phyloP scores from a whole-genome alignment of 2,113 vertebrate species.

The Pelecanus crispus region DNA sequence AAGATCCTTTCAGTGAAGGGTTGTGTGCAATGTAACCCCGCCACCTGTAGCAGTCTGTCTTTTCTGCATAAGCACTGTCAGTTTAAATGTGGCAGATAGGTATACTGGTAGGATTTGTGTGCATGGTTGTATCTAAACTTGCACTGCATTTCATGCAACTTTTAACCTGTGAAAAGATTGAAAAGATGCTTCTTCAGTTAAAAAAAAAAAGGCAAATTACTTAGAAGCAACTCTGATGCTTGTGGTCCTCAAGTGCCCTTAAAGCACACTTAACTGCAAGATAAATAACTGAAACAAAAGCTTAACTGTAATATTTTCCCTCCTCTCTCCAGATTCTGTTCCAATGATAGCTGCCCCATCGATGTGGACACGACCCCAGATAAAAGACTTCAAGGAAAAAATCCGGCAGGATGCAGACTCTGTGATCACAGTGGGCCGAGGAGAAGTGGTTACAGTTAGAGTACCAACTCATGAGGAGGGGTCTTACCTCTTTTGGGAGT shows the following conservation, averaged over 20 bases:
- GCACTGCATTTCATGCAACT: background rate
- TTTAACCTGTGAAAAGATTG: background rate
- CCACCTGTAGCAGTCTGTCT: background rate
- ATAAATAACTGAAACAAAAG: background rate
- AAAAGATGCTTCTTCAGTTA: background rate
- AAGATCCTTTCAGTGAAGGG: background rate
- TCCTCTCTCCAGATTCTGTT: conserved; percentile 74
- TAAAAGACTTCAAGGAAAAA: conserved; percentile 98
- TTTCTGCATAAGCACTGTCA: background rate
- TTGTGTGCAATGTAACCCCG: background rate
- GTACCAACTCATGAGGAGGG: conserved; percentile 98
- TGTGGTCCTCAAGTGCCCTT: background rate
- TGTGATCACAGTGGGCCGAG: conserved; percentile 95
- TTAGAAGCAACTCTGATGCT: background rate
- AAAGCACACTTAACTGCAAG: background rate
- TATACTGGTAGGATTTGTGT: background rate
- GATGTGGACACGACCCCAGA: conserved; percentile 99
- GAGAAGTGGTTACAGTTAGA: conserved; percentile 96
- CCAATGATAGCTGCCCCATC: conserved; percentile 95
- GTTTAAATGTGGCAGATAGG: background rate
- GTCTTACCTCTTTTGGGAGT: conserved; percentile 98
- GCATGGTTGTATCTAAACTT: background rate
- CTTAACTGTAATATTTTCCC: background rate
- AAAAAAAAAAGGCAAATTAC: background rate
- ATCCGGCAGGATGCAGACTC: conserved; percentile 97